These are phyloP conservation scores for Pyrocoelia pectoralis DNA, from an alignment of 2,888 invertebrate genomes.

Conservation along the genomic window DNA sequence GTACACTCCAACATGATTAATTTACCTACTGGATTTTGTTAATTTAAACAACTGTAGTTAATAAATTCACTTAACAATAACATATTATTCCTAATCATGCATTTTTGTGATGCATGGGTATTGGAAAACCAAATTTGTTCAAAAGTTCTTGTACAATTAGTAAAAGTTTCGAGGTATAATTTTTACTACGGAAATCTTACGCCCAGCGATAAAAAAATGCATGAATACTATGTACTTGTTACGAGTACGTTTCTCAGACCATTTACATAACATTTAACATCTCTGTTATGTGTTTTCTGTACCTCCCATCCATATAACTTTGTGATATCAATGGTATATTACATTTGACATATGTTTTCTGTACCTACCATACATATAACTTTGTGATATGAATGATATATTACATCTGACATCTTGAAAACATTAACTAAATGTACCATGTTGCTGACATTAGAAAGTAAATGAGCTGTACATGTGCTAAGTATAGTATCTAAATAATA, in stretches of 20 bases:
- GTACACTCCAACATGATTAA: not conserved
- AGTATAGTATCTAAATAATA: not conserved
- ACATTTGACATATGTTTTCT: too few relatives aligned
- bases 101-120: not conserved
- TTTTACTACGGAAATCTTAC: not conserved
- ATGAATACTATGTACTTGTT: not conserved
- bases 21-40: not conserved
- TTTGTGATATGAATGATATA: not conserved
- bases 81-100: slow-evolving; percentile 1
- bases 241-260: slow-evolving; percentile 1
- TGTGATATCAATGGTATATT: too few relatives aligned
- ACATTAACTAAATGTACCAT: slow-evolving; percentile 1
- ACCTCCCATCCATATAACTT: too few relatives aligned
- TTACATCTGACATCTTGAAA: not conserved
- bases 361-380: slow-evolving; percentile 2
- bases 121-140: slow-evolving; percentile 4
- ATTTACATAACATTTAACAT: not conserved
- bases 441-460: slow-evolving; percentile 4
- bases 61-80: slow-evolving; percentile 1
- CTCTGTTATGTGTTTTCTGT: slow-evolving; percentile 4
- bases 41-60: not conserved
- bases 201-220: not conserved
- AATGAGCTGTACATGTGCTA: slow-evolving; percentile 3
- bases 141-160: not conserved
- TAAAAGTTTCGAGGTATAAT: not conserved